These are phyloP conservation scores for Tetramorium parvispinum DNA, from an alignment of 1,140 invertebrate species.

Conservation along the genomic window DNA sequence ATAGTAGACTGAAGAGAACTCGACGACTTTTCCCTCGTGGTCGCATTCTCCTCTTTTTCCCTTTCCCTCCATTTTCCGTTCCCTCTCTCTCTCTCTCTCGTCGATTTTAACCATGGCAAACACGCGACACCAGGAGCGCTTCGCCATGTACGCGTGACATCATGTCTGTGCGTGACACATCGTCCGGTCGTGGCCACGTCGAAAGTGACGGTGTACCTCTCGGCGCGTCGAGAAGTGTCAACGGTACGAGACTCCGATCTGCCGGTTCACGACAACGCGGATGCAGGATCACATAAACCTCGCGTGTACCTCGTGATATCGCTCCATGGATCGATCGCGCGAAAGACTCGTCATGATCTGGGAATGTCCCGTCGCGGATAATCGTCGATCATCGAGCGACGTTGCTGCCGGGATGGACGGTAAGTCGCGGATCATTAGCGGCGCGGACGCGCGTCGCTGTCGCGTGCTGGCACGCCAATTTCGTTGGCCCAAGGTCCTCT, in stretches of 20 bases:
- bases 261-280: conserved; percentile 41
- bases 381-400: conserved; percentile 31
- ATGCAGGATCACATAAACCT: conserved; percentile 10
- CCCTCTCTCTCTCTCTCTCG: background rate
- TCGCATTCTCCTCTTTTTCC: background rate
- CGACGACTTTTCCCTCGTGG: background rate
- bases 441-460: conserved; percentile 29
- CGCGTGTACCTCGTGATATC: conserved; percentile 8
- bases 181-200: conserved; percentile 33
- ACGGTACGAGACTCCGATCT: conserved; percentile 34
- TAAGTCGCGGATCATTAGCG: conserved; percentile 58
- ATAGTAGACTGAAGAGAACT: conserved; percentile 15
- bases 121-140: conserved; percentile 61
- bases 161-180: conserved; percentile 62
- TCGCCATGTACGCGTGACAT: conserved; percentile 65
- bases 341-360: conserved; percentile 44
- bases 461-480: conserved; percentile 45
- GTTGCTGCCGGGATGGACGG: conserved; percentile 57
- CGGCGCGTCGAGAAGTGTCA: conserved; percentile 36
- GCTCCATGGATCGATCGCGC: conserved; percentile 69
- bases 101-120: conserved; percentile 58
- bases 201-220: conserved; percentile 17
- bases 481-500: conserved; percentile 45
- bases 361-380: conserved; percentile 47
- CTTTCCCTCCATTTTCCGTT: background rate